Evolutionary conservation across 2,797 vertebrate genomes (phyloP), one percentile per base, ranked within the genome.

Genomic region (Acrossocheilus wenchowensis): DNA sequence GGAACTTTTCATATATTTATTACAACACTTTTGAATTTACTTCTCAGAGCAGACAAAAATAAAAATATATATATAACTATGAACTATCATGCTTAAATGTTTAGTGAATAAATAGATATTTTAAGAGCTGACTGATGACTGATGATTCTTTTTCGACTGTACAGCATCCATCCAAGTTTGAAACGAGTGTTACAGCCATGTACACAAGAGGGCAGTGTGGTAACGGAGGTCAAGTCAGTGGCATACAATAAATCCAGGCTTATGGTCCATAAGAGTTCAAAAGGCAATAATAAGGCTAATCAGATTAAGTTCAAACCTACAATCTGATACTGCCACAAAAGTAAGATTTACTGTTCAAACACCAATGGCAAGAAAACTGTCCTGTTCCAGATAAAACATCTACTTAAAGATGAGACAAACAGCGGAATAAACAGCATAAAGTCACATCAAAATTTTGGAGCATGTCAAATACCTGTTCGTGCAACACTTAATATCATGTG

Each of bases 171-270:
- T 23, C 11, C 4, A n/a, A 77, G 14, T 30, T 23, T 84, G 21
- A 50, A 77, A 39, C 34, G 4, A 74, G 12, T 39, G 43, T 17
- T 50, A 80, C 26, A 19, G 14, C 30, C 10, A 19, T 14, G 39
- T 39, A 80, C 84, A 81, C 78, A 81, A 81, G 84, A 81, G 78
- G 84, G 77, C 84, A 85, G 84, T 80, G 78, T 80, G 26, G 66
- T 73, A 60, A 73, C 19, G 62, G 54, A 48, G 26, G 78, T 50
- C 12, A 84, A 34, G 41, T 41, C 54, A 21, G 68, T 80, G 48
- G 30, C 1, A 10, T 34, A 39, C 41, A 7, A 48, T 74, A 41
- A 62, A 41, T 74, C 50, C 50, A 72, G 26, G 39, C 19, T 71
- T 71, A 60, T 4, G 4, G 19, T 66, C 73, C 43, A 54, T 68